A percentile compares a stretch with the other conserved stretches of the same genome.
These are phyloP conservation scores for Prosapia bicincta DNA, from an alignment of 2,888 invertebrate genomes.

Conservation along the genomic window DNA sequence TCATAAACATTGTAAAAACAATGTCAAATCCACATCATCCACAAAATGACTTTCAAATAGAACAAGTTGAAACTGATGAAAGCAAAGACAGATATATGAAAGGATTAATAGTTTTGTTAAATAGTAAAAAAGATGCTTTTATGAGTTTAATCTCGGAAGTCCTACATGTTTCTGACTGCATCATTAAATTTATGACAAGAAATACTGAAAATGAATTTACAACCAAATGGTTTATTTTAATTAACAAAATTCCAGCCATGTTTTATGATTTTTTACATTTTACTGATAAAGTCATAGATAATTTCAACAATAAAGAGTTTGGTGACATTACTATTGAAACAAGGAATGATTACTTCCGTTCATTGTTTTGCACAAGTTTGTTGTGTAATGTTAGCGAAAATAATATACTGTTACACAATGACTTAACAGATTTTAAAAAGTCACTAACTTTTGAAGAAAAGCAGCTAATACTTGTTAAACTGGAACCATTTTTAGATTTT, in stretches of 20 bases:
- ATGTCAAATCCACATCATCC: neutral
- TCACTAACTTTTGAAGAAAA: neutral
- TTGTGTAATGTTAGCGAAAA: neutral
- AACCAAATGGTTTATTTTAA: neutral
- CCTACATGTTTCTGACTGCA: neutral
- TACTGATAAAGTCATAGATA: neutral
- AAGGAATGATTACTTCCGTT: neutral
- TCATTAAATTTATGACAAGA: neutral
- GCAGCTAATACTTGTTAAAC: neutral
- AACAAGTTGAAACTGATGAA: neutral
- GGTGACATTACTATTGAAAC: neutral
- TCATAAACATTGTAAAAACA: neutral
- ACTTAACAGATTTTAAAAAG: neutral
- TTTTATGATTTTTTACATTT: neutral
- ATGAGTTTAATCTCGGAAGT: neutral
- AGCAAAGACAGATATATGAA: neutral
- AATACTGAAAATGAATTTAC: neutral
- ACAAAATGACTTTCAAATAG: neutral
- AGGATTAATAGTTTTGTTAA: neutral
- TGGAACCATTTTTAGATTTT: neutral
- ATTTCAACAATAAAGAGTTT: neutral
- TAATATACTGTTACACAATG: neutral
- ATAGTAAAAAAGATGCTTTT: neutral
- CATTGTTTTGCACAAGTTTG: neutral
- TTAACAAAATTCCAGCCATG: neutral